Conservation (phyloP, 2,113 vertebrate genomes). For the Archilochus colubris region DNA sequence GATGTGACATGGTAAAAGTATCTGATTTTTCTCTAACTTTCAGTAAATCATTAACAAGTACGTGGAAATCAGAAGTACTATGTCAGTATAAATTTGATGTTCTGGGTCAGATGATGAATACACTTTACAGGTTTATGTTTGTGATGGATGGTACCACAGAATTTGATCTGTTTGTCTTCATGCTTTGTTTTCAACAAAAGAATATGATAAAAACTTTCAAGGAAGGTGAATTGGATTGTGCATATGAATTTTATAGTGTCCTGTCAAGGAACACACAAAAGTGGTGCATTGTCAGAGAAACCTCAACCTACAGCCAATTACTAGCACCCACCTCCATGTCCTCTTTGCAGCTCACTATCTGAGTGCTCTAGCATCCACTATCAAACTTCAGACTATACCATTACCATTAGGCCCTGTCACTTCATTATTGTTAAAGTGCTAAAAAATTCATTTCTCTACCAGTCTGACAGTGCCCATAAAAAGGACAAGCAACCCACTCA, state of each 20-base stretch:
- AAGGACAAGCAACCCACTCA: neutral
- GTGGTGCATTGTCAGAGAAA: neutral
- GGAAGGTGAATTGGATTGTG: neutral
- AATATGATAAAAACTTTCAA: neutral
- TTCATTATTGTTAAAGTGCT: neutral
- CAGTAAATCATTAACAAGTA: neutral
- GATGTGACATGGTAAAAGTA: neutral
- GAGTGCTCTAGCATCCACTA: neutral
- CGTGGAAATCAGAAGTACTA: neutral
- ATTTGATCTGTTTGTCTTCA: neutral
- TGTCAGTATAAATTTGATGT: neutral
- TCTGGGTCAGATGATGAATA: neutral
- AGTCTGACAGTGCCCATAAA: neutral
- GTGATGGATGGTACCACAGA: neutral
- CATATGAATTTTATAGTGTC: neutral
- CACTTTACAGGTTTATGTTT: neutral
- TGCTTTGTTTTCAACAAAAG: neutral
- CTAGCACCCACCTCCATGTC: neutral
- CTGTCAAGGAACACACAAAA: neutral
- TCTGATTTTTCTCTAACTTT: neutral
- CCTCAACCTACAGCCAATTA: neutral
- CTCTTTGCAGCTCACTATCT: neutral
- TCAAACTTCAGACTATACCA: neutral
- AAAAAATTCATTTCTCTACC: neutral
- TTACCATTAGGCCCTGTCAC: neutral